Conservation (phyloP, 2,888 invertebrate genomes). For the Drosophila flavopinicola region DNA sequence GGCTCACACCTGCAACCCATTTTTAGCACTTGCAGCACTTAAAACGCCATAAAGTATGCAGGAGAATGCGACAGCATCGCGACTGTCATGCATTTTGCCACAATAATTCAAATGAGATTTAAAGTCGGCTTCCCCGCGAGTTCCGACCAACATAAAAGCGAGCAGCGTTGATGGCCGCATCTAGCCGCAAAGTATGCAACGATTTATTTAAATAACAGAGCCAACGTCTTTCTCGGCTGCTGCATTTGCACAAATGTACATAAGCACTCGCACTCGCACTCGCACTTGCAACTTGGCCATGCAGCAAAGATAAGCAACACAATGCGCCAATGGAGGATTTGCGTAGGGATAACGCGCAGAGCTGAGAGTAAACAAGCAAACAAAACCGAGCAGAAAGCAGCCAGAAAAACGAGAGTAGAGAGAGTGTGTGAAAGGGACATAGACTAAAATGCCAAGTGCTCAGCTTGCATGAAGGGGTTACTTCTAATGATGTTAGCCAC, state of each 20-base stretch:
- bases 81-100: constrained; percentile 74
- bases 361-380: constrained; percentile 51
- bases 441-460: constrained; percentile 33
- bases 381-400: constrained; percentile 40
- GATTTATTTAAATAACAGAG: constrained; percentile 78
- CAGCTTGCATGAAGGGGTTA: constrained; percentile 26
- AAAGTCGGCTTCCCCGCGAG: constrained; percentile 51
- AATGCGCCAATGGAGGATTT: constrained; percentile 68
- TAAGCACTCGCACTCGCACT: constrained; percentile 31
- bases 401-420: neutral
- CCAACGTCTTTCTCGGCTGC: constrained; percentile 53
- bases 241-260: constrained; percentile 64
- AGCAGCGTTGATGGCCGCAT: constrained; percentile 59
- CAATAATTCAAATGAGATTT: constrained; percentile 83
- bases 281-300: constrained; percentile 22
- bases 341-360: constrained; percentile 40
- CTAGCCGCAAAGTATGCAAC: constrained; percentile 81
- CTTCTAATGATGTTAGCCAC: constrained; percentile 57
- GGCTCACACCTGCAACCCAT: constrained; percentile 54
- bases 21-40: constrained; percentile 68
- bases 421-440: neutral
- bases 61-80: constrained; percentile 58
- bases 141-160: constrained; percentile 6
- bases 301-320: constrained; percentile 55
- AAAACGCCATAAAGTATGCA: constrained; percentile 71